Evolutionary conservation across 2,797 vertebrate species (phyloP), one percentile per base, ranked within the genome.

Genomic region (Myotis myotis): DNA sequence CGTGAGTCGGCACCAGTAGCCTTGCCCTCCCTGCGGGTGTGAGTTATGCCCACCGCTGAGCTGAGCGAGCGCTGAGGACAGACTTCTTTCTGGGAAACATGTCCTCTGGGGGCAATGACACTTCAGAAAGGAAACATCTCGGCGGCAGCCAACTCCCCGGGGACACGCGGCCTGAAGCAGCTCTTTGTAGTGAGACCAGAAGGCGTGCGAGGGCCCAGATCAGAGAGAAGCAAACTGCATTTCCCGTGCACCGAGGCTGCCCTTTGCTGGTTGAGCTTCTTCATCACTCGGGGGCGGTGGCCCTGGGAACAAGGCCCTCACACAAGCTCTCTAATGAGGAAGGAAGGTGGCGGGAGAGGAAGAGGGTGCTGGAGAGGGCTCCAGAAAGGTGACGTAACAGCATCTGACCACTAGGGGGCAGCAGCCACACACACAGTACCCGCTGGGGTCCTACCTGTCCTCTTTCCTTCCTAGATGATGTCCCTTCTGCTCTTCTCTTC

Each of bases 321-420:
- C 3, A 2, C 23, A 53, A 47, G 47, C 30, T 16, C 33, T 17
- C 44, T 5, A 1, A 60, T 0, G 1, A 76, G 51, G 17, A 15
- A 47, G 36, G 91, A 23, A 38, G 47, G 16, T 9, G 8, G 60
- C 4, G 0, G 4, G 33, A 13, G 25, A 0, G 36, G 4, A n/a
- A 8, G 41, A 6, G 4, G 64, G 4, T 0, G 20, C 1, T 0
- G 8, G 28, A 15, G 6, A 71, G 28, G 36, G 15, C 2, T 2
- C 47, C 41, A 8, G 0, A 88, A n/a, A 7, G 30, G 16, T 12
- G 94, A 81, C 97, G 91, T 96, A 87, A 25, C 79, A 1, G 87
- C 71, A n/a, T 36, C 53, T 12, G 64, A 91, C 87, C 98, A 94
- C 97, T 78, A 96, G 98, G 93, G 70, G 98, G 98, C 98, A 98